Conservation (phyloP, 2,888 invertebrate genomes). For the Geotrupes spiniger region DNA sequence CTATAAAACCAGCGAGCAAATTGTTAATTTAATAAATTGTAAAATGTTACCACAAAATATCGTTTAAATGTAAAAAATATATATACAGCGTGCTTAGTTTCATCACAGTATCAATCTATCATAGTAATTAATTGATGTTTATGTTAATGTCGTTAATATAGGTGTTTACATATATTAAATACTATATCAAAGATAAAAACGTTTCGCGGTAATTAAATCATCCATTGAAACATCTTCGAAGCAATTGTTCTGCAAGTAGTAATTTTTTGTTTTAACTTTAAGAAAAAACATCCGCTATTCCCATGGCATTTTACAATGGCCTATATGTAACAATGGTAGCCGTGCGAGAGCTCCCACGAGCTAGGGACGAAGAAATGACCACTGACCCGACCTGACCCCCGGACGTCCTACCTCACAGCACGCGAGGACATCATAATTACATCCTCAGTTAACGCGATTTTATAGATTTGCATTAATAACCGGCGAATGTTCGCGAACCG, state of each 20-base stretch:
- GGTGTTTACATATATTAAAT: no score
- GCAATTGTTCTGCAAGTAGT: neutral
- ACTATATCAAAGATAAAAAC: no score
- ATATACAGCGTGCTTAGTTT: no score
- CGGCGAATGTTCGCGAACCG: neutral
- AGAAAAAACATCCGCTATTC: conserved; percentile 18
- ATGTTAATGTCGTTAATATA: no score
- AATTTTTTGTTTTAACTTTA: neutral
- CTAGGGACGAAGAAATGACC: conserved; percentile 39
- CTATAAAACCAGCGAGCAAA: no score
- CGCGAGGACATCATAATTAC: conserved; percentile 34
- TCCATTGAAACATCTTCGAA: no score
- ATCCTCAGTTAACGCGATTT: conserved; percentile 22
- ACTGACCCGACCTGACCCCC: conserved; percentile 40
- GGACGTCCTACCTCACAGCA: conserved; percentile 36
- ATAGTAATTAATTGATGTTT: no score
- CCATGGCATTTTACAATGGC: conserved; percentile 26
- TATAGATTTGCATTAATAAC: conserved; percentile 2
- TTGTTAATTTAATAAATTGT: no score
- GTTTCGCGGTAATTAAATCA: no score
- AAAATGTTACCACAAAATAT: no score
- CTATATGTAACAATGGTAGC: conserved; percentile 36
- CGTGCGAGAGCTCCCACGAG: conserved; percentile 49
- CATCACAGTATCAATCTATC: no score
- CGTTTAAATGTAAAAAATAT: no score